Percentiles rank a stretch among this genome's conserved stretches.
Conservation (phyloP, 2,888 invertebrate species). For the Petrolisthes manimaculis region DNA sequence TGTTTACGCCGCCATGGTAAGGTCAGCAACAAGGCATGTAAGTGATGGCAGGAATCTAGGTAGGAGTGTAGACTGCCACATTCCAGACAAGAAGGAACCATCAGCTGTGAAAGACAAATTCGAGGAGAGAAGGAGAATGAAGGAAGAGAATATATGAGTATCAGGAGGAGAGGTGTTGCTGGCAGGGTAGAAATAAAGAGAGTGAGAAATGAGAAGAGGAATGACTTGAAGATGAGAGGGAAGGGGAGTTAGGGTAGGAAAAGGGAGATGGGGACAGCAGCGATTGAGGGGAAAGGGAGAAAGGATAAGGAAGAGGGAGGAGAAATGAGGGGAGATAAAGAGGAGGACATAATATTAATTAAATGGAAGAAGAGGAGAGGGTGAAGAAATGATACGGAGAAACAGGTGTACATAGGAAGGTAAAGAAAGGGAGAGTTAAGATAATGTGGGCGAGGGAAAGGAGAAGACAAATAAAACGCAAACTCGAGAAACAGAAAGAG, state of each 20-base stretch:
- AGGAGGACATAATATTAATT: background rate
- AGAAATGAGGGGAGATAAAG: conserved; percentile 22
- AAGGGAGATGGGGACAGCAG: background rate
- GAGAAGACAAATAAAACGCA: no score
- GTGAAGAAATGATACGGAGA: background rate
- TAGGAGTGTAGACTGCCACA: no score
- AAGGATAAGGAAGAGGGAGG: conserved; percentile 13
- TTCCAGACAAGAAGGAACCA: no score
- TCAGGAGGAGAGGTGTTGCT: background rate
- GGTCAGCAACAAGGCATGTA: no score
- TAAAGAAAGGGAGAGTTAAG: no score
- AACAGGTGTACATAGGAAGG: no score
- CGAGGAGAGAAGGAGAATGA: background rate
- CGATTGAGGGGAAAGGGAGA: background rate
- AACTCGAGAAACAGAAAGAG: no score
- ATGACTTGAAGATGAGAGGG: background rate
- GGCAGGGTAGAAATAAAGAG: background rate
- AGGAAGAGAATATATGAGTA: background rate
- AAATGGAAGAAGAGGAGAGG: background rate
- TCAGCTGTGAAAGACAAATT: no score
- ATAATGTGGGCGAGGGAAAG: no score
- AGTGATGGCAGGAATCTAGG: no score
- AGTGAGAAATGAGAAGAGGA: background rate
- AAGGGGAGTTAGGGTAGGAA: background rate
- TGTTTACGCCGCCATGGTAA: no score